These are phyloP conservation scores for Atta cephalotes DNA, from an alignment of 1,140 invertebrate species.

Conservation along the genomic window DNA sequence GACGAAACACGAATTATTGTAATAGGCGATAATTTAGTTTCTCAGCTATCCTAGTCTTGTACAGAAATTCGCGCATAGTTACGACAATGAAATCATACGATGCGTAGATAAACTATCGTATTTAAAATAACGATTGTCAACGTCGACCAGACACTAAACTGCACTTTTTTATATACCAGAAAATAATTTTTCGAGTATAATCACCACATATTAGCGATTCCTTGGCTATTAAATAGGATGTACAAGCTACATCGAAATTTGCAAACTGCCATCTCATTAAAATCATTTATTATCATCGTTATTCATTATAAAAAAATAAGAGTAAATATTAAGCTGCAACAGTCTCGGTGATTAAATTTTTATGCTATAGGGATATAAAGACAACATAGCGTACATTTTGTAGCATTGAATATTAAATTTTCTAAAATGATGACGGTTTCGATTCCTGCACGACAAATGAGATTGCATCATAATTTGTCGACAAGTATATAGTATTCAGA, in stretches of 20 bases:
- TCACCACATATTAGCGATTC: conserved; percentile 9
- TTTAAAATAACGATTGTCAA: conserved; percentile 34
- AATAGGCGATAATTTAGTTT: conserved; percentile 77
- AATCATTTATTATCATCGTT: not conserved
- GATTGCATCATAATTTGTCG: not conserved
- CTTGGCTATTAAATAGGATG: not conserved
- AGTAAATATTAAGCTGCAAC: not conserved
- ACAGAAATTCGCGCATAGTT: conserved; percentile 81
- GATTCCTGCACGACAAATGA: conserved; percentile 3
- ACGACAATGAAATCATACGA: conserved; percentile 70
- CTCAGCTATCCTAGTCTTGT: conserved; percentile 85
- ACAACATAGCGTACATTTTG: not conserved
- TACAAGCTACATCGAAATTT: conserved; percentile 13
- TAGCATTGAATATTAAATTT: conserved; percentile 23
- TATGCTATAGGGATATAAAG: conserved; percentile 6
- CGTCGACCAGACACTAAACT: conserved; percentile 34
- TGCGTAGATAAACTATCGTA: conserved; percentile 20
- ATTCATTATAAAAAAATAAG: not conserved
- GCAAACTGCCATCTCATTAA: conserved; percentile 46
- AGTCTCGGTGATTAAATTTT: conserved; percentile 4
- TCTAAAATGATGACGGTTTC: conserved; percentile 16
- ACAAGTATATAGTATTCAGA: conserved; percentile 19
- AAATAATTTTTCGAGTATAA: conserved; percentile 25
- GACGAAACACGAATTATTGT: conserved; percentile 41
- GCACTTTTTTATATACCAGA: conserved; percentile 65